A percentile compares a stretch with the other conserved stretches of the same genome.
Evolutionary conservation across 1,140 invertebrate genomes (phyloP).

Genomic region (Aricia agestis): DNA sequence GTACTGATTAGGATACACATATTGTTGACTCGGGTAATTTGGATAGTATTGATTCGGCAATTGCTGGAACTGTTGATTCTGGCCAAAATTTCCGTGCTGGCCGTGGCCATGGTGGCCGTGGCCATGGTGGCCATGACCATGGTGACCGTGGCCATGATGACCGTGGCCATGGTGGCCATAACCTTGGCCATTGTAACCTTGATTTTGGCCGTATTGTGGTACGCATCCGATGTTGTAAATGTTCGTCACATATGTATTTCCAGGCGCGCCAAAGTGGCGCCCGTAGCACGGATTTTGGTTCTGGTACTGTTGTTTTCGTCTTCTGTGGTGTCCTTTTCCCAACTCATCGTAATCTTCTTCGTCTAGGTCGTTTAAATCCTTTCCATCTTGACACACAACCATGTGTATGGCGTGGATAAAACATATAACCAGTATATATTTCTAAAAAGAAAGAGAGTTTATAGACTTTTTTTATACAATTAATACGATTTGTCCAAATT

Average conservation of each 20-base stretch:
- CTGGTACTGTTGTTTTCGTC: slow-evolving; percentile 6
- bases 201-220: slow-evolving; percentile 20
- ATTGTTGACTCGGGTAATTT: background rate
- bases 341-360: slow-evolving; percentile 5
- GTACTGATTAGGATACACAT: slow-evolving; percentile 9
- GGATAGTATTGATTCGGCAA: slow-evolving; percentile 7
- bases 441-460: slow-evolving; percentile 6
- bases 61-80: slow-evolving; percentile 18
- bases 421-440: slow-evolving; percentile 8
- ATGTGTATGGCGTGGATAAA: background rate
- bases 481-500: too few species aligned
- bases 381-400: background rate
- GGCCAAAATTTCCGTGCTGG: slow-evolving; percentile 14
- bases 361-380: background rate
- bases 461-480: too few species aligned
- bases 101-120: slow-evolving; percentile 25
- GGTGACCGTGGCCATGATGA: slow-evolving; percentile 29
- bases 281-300: slow-evolving; percentile 26
- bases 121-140: slow-evolving; percentile 29
- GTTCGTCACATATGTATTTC: slow-evolving; percentile 14
- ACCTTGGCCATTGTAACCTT: slow-evolving; percentile 23
- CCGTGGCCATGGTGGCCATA: slow-evolving; percentile 31
- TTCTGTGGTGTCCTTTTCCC: background rate
- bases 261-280: background rate
- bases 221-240: slow-evolving; percentile 17